Evolutionary conservation across 2,797 vertebrate genomes (phyloP).

Genomic region (Loris lydekkerianus): DNA sequence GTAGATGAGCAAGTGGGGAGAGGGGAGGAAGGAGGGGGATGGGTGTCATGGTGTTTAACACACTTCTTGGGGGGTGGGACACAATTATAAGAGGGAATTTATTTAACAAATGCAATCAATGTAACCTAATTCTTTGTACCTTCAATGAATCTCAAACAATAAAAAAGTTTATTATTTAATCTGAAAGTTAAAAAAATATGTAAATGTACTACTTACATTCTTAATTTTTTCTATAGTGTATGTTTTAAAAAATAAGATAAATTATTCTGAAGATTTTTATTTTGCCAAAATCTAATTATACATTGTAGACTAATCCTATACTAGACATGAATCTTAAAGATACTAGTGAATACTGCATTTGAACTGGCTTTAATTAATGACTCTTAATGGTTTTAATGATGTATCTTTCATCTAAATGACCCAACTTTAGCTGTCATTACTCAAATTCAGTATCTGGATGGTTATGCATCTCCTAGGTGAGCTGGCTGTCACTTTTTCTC

Average conservation of each 20-base stretch:
- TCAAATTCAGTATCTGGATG: neutral
- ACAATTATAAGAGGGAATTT: no score
- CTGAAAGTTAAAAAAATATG: neutral
- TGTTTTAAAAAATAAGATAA: slow-evolving; percentile 18
- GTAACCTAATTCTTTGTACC: no score
- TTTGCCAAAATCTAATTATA: slow-evolving; percentile 36
- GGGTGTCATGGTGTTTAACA: no score
- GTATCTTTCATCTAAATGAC: neutral
- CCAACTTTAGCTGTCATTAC: neutral
- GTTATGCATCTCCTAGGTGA: neutral
- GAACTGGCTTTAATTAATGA: neutral
- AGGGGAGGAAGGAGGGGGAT: no score
- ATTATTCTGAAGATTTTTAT: slow-evolving; percentile 23
- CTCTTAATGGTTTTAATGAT: neutral
- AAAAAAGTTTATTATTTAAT: no score
- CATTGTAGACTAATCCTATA: neutral
- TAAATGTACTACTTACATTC: neutral
- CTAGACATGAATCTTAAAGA: neutral
- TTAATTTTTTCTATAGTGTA: neutral
- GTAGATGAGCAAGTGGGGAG: no score
- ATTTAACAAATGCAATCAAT: no score
- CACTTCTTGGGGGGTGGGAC: no score
- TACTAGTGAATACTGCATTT: neutral
- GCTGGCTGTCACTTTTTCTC: neutral
- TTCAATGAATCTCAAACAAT: no score